Percentiles rank a stretch among this genome's conserved stretches.
phyloP scores from a whole-genome alignment of 2,888 invertebrate species.

The Sepioteuthis lessoniana region DNA sequence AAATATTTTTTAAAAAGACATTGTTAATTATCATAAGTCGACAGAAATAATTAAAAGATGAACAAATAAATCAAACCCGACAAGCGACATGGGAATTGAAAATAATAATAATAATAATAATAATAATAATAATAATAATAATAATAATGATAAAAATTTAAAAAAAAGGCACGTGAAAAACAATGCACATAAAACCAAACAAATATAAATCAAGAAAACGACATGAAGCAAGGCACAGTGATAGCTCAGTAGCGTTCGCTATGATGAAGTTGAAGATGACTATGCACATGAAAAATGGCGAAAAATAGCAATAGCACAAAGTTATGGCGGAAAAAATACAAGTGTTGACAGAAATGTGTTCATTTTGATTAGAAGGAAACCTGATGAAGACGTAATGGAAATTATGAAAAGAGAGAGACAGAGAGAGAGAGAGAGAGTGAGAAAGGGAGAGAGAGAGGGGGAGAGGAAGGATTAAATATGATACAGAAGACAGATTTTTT shows the following conservation, averaged over 20 bases:
- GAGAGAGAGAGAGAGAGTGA: no score
- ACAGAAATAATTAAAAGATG: constrained; percentile 15
- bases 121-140: no score
- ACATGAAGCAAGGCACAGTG: neutral
- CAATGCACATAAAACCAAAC: neutral
- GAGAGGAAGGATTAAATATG: neutral
- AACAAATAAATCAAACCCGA: neutral
- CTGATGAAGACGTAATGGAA: neutral
- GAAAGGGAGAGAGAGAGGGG: no score
- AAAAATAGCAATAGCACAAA: neutral
- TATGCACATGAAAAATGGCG: neutral
- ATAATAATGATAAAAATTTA: no score
- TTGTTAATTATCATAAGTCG: neutral
- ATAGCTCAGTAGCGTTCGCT: neutral
- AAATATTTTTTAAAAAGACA: neutral
- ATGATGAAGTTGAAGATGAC: neutral
- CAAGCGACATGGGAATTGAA: neutral
- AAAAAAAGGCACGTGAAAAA: neutral
- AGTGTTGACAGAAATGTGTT: neutral
- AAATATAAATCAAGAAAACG: neutral
- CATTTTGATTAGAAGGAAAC: neutral
- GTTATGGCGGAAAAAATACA: neutral
- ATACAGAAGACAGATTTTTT: neutral
- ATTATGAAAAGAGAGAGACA: no score
- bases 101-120: no score